Percentiles rank a stretch among this genome's conserved stretches.
Evolutionary conservation across 2,888 invertebrate species (phyloP).

Genomic region (Pandemis heparana): DNA sequence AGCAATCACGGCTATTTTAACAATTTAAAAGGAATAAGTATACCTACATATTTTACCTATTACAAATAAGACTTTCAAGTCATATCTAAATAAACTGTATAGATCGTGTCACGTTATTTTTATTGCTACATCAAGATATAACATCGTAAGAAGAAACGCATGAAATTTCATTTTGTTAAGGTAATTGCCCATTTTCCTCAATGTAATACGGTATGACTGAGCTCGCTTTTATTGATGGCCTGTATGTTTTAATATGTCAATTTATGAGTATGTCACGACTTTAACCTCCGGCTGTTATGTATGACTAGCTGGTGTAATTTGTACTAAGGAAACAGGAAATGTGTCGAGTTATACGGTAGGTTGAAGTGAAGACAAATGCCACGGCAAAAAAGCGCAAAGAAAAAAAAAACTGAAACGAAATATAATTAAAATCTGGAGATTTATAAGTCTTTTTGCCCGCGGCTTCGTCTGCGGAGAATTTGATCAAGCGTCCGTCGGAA

Average conservation of each 20-base stretch:
- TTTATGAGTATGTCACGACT: neutral
- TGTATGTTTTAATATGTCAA: neutral
- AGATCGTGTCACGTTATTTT: neutral
- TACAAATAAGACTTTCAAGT: no score
- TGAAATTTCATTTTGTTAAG: conserved; percentile 4
- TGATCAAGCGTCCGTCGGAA: no score
- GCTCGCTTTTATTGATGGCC: conserved; percentile 8
- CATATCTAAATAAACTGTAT: neutral
- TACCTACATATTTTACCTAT: no score
- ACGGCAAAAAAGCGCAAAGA: no score
- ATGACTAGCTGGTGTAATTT: neutral
- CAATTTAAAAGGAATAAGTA: no score
- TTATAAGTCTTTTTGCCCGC: no score
- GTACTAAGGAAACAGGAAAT: neutral
- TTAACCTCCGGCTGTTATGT: neutral
- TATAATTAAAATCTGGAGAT: no score
- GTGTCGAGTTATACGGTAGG: neutral
- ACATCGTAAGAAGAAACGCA: neutral
- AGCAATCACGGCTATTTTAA: no score
- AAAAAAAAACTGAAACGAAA: no score
- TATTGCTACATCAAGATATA: conserved; percentile 4
- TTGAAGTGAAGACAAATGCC: neutral
- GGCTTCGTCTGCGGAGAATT: no score
- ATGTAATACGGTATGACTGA: neutral
- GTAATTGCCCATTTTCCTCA: conserved; percentile 7